These are phyloP conservation scores for Gavialis gangeticus DNA, from an alignment of 2,113 vertebrate species.

Conservation along the genomic window DNA sequence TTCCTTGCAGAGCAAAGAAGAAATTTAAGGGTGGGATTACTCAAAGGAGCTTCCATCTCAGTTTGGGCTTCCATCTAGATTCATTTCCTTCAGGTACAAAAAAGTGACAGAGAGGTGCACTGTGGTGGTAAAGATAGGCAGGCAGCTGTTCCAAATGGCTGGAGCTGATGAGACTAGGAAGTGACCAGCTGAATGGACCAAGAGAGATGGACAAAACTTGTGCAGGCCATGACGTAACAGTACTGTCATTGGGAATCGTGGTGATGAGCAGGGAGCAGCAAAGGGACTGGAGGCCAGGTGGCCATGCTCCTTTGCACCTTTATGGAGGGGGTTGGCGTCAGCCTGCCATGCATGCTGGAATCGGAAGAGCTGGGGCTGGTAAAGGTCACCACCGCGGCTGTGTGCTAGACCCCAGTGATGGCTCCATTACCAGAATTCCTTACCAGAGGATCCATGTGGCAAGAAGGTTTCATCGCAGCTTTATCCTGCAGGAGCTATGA, in stretches of 20 bases:
- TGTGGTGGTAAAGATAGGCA: neutral
- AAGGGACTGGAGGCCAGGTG: neutral
- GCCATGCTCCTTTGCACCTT: neutral
- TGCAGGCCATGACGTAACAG: too few species aligned
- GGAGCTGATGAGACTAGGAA: neutral
- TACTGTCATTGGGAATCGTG: too few species aligned
- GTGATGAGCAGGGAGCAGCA: neutral
- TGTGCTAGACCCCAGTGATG: neutral
- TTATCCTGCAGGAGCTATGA: too few species aligned
- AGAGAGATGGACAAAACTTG: too few species aligned
- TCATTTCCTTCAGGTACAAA: too few species aligned
- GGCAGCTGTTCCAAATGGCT: neutral
- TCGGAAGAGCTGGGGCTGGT: neutral
- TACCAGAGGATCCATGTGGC: too few species aligned
- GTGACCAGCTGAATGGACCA: neutral
- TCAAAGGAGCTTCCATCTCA: neutral
- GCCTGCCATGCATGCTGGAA: neutral
- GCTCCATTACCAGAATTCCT: too few species aligned
- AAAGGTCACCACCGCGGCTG: neutral
- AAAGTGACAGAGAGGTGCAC: neutral
- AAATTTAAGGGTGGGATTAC: neutral
- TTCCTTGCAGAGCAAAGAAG: neutral
- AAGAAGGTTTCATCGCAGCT: too few species aligned
- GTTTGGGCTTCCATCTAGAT: neutral
- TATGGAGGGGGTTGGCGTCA: neutral